Percentiles rank a stretch among this genome's conserved stretches.
Evolutionary conservation across 2,797 vertebrate species (phyloP).

Genomic region (Todus mexicanus): DNA sequence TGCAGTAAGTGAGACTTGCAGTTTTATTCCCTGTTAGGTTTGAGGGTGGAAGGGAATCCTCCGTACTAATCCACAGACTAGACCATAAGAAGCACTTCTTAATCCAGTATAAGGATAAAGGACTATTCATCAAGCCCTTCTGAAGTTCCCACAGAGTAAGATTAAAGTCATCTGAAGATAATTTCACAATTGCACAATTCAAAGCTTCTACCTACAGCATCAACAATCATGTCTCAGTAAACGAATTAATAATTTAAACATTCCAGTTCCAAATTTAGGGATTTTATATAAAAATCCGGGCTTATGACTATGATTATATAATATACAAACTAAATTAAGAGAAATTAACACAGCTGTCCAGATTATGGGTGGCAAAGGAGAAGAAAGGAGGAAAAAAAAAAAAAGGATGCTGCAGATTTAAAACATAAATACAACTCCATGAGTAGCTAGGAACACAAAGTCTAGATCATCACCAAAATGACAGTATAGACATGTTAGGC

Average conservation of each 20-base stretch:
- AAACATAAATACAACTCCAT: not conserved
- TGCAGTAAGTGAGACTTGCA: not conserved
- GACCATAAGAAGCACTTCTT: conserved; percentile 4
- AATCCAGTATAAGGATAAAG: conserved; percentile 38
- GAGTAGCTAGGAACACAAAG: not conserved
- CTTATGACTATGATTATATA: not conserved
- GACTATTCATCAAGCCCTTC: conserved; percentile 1
- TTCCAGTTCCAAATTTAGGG: not conserved
- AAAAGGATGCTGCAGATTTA: not conserved
- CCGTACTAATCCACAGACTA: conserved; percentile 10
- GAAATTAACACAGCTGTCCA: not conserved
- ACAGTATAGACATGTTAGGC: not conserved
- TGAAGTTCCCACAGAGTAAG: not conserved
- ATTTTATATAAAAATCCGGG: not conserved
- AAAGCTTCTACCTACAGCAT: not conserved
- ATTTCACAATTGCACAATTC: conserved; percentile 3
- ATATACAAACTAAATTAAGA: not conserved
- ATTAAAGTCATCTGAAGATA: conserved; percentile 31
- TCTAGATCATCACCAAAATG: not conserved
- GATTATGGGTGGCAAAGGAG: not conserved
- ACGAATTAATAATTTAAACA: not conserved
- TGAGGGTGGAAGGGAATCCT: not conserved
- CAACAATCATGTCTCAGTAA: not conserved
- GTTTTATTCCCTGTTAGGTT: not conserved
- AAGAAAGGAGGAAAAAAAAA: not conserved